These are phyloP conservation scores for Crocodylus rhombifer DNA, from an alignment of 2,797 vertebrate genomes.

Conservation along the genomic window DNA sequence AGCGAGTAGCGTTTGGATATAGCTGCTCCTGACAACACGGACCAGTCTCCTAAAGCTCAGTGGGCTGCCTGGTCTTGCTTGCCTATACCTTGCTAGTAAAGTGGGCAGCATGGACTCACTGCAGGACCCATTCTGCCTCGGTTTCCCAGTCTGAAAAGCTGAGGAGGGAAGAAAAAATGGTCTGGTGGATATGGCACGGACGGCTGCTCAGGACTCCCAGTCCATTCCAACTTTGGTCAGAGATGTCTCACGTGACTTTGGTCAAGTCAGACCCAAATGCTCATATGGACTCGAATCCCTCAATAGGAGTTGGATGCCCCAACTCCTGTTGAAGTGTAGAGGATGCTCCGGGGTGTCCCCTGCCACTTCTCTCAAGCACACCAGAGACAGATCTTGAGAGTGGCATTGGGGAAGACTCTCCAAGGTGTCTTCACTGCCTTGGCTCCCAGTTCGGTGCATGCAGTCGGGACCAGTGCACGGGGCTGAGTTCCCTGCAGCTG, in stretches of 20 bases:
- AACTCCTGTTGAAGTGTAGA: too few relatives aligned
- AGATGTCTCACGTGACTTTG: neutral
- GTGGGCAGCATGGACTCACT: neutral
- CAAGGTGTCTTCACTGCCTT: too few relatives aligned
- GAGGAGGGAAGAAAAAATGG: neutral
- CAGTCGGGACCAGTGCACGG: too few relatives aligned
- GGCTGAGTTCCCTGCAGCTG: too few relatives aligned
- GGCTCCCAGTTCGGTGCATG: too few relatives aligned
- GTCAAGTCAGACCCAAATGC: neutral
- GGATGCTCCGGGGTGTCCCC: too few relatives aligned
- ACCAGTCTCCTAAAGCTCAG: slow-evolving; percentile 17
- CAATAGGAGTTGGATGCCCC: too few relatives aligned
- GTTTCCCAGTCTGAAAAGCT: neutral
- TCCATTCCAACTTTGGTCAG: neutral
- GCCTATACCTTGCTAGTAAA: neutral
- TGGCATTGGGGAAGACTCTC: too few relatives aligned
- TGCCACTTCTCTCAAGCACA: too few relatives aligned
- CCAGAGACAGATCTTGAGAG: too few relatives aligned
- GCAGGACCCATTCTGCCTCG: neutral
- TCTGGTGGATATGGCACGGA: neutral
- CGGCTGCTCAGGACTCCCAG: neutral
- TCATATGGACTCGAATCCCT: too few relatives aligned
- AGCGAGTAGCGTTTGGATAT: neutral
- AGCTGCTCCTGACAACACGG: slow-evolving; percentile 14
- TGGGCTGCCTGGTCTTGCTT: neutral